Evolutionary conservation across 2,113 vertebrate genomes (phyloP).

Genomic region (Melanerpes aurifrons): DNA sequence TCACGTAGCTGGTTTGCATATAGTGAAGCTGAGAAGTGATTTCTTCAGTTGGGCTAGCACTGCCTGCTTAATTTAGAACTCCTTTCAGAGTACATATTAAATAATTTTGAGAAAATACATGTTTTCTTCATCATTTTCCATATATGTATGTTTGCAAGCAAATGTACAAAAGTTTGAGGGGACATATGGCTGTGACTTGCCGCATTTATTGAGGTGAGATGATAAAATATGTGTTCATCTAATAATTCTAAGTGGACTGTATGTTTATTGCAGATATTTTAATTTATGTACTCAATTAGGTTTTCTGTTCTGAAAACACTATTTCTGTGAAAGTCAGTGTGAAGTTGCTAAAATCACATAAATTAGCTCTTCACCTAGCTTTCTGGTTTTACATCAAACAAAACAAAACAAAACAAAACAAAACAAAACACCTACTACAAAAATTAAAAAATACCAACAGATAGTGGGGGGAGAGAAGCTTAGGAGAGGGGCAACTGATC

Average conservation of each 20-base stretch:
- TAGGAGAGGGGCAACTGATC: background rate
- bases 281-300: background rate
- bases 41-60: background rate
- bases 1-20: background rate
- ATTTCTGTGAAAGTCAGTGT: conserved; percentile 5
- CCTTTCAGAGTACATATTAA: conserved; percentile 11
- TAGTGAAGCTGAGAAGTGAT: background rate
- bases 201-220: conserved; percentile 60
- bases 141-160: conserved; percentile 68
- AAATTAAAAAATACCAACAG: background rate
- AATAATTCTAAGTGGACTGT: conserved; percentile 3
- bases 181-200: conserved; percentile 60
- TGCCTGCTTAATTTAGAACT: background rate
- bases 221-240: background rate
- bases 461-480: background rate
- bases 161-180: conserved; percentile 56
- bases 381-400: background rate
- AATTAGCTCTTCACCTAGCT: background rate
- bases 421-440: background rate
- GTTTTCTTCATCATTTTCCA: conserved; percentile 53
- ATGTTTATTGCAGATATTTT: conserved; percentile 31
- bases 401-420: background rate
- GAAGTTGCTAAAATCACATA: background rate
- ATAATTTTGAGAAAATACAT: conserved; percentile 53
- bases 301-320: conserved; percentile 38